Base-by-base conservation (phyloP, 1,140 invertebrate species). In the Solen grandis region DNA sequence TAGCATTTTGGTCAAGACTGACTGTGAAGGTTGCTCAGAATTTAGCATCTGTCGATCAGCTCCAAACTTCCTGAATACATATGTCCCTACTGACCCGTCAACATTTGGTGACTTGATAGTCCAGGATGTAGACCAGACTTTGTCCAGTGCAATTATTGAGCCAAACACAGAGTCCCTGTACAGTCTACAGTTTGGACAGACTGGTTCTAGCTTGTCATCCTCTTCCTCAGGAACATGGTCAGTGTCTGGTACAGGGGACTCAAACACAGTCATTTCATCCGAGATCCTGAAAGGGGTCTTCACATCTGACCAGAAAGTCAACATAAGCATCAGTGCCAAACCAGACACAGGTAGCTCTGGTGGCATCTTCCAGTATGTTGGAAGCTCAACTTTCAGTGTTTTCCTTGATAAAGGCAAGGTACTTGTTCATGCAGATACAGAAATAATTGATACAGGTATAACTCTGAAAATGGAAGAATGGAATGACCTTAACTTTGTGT, bases 321-420 rank as follows among this genome's bases (percentile, higher is more conserved):
- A 60, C 27, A 68, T 78, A 5, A 60, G 31, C 27, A 59, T 78
- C 4, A 78, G 65, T 38, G 25, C 69, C 13, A 68, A 68, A 69
- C 75, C 75, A 38, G 27, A 68, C 35, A 69, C 68, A 46, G 54
- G 63, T 25, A 78, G 75, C 33, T 69, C 46, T 60, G 75, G 75
- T 5, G 65, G 65, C 50, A 50, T 78, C 5, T 78, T 78, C 65
- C 75, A 78, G 55, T 69, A 78, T 60, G 75, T 78, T 46, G 65
- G 63, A 25, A 35, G 69, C 27, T 66, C 75, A 25, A 69, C 75
- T 16, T 78, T 78, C 14, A n/a, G 4, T 14, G 65, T 78, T 16
- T 78, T 69, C 33, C 29, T 78, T 10, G 75, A 68, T 41, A 35
- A 69, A 55, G 63, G 63, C 5, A 59, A 19, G 69, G 25, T 78